phyloP scores from a whole-genome alignment of 2,888 invertebrate species.

The Stenoptilia bipunctidactyla region DNA sequence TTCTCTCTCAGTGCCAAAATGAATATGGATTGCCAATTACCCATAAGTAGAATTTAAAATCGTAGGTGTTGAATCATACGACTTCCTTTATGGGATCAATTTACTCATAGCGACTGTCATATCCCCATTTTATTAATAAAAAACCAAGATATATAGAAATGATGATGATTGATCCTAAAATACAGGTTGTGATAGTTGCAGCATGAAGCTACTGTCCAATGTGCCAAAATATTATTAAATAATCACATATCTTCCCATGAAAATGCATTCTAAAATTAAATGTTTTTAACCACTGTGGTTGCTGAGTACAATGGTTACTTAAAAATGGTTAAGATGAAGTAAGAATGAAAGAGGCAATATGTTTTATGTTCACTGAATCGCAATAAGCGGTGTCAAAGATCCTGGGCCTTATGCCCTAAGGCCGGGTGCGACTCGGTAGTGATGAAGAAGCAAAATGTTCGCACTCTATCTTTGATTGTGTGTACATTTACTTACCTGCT shows the following conservation, averaged over 20 bases:
- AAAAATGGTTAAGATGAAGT: conserved; percentile 15
- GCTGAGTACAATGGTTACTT: conserved; percentile 39
- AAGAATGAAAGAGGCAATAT: conserved; percentile 24
- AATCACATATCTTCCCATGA: conserved; percentile 2
- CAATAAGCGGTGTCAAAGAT: conserved; percentile 24
- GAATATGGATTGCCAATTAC: too few species aligned
- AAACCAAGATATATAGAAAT: conserved; percentile 7
- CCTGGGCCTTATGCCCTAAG: conserved; percentile 45
- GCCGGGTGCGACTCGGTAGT: conserved; percentile 56
- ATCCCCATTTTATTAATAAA: conserved; percentile 26
- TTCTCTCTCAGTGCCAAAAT: too few species aligned
- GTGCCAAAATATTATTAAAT: conserved; percentile 1
- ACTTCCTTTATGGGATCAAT: conserved; percentile 57
- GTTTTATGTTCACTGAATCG: conserved; percentile 19
- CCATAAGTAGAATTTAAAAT: conserved; percentile 16
- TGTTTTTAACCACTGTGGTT: conserved; percentile 6
- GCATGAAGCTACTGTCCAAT: neutral
- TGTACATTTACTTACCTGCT: conserved; percentile 99
- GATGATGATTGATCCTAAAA: conserved; percentile 17
- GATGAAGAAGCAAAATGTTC: conserved; percentile 99
- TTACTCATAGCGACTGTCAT: conserved; percentile 33
- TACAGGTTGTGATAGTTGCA: conserved; percentile 14
- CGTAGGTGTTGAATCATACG: conserved; percentile 18
- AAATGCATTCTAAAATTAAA: conserved; percentile 21
- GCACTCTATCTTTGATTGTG: conserved; percentile 99